Conservation (phyloP, 2,113 vertebrate species). For the Ivindomyrus marchei region DNA sequence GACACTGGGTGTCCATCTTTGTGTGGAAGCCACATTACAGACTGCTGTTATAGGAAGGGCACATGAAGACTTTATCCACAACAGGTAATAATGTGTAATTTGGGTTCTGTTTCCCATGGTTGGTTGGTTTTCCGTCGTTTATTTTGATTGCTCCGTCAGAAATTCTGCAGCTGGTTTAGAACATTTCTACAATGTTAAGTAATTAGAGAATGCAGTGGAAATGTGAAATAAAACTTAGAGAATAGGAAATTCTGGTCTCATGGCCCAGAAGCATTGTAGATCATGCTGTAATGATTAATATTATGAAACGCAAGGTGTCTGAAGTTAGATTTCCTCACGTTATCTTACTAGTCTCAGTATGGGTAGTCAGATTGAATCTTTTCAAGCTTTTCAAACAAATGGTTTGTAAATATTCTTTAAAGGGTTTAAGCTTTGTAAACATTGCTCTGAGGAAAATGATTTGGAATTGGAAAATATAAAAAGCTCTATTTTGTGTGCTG, state of each 20-base stretch:
- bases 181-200: background rate
- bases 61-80: background rate
- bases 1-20: background rate
- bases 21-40: background rate
- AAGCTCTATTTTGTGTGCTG: conserved; percentile 65
- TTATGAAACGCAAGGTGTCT: background rate
- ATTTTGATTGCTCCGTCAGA: background rate
- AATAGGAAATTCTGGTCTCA: background rate
- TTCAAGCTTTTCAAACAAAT: conserved; percentile 39
- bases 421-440: conserved; percentile 40
- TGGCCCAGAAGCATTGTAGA: background rate
- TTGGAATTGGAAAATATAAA: conserved; percentile 48
- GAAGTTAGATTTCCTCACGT: background rate
- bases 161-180: background rate
- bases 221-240: background rate
- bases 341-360: conserved; percentile 26
- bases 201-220: background rate
- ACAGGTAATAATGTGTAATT: background rate
- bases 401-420: conserved; percentile 51
- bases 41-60: background rate
- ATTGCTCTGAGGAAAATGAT: conserved; percentile 25
- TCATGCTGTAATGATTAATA: background rate
- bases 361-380: conserved; percentile 41
- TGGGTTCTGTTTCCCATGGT: background rate
- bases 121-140: background rate